Evolutionary conservation across 2,888 invertebrate species (phyloP).

Genomic region (Aproaerema taeniolella): DNA sequence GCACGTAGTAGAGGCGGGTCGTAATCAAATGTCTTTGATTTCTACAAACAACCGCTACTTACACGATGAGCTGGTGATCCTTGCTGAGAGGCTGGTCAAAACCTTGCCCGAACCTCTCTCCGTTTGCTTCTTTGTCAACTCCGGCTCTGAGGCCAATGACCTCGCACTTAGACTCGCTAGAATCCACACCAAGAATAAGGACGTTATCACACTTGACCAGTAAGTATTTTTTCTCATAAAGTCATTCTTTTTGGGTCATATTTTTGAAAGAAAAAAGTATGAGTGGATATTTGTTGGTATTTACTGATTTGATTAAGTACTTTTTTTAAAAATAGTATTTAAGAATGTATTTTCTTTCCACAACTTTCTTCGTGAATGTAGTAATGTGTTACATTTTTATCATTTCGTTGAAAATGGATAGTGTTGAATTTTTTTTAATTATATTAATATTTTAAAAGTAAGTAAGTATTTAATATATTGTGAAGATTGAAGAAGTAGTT

Average conservation of each 20-base stretch:
- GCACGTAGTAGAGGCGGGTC: slow-evolving; percentile 92
- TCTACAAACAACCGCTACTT: slow-evolving; percentile 98
- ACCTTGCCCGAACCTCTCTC: slow-evolving; percentile 91
- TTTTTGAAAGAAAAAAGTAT: neutral
- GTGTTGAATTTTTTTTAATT: no score
- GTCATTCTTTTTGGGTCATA: neutral
- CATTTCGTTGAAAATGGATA: no score
- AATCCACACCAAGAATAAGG: slow-evolving; percentile 91
- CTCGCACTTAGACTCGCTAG: slow-evolving; percentile 94
- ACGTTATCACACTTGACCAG: slow-evolving; percentile 97
- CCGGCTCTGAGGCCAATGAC: slow-evolving; percentile 99
- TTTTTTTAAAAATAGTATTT: no score
- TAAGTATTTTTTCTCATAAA: slow-evolving; percentile 76
- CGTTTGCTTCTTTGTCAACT: slow-evolving; percentile 98
- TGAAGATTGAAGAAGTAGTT: no score
- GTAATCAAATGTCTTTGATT: slow-evolving; percentile 92
- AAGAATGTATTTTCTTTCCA: no score
- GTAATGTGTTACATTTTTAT: no score
- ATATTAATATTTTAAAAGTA: no score
- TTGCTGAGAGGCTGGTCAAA: slow-evolving; percentile 88
- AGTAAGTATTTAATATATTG: no score
- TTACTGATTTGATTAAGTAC: no score
- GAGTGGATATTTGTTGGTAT: slow-evolving; percentile 21
- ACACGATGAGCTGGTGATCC: slow-evolving; percentile 95
- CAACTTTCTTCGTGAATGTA: no score